phyloP scores from a whole-genome alignment of 53 echinoderm and acorn worm genomes.

The Holothuria scabra region DNA sequence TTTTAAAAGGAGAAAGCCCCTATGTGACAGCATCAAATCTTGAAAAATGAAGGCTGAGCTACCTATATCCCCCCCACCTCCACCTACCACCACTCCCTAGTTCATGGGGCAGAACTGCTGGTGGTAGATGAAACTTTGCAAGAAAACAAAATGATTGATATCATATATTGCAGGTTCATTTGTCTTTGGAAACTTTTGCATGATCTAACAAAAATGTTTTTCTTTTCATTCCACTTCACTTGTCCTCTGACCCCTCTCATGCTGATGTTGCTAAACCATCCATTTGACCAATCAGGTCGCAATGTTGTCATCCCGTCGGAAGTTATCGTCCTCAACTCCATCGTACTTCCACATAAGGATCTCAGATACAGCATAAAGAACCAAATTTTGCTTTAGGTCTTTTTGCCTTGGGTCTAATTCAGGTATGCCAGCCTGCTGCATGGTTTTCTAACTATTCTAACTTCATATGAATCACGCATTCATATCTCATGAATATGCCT shows the following conservation, averaged over 20 bases:
- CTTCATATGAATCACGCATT: too few relatives aligned
- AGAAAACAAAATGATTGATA: too few relatives aligned
- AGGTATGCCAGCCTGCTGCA: slow-evolving; percentile 16
- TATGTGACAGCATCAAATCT: too few relatives aligned
- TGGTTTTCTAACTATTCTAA: neutral
- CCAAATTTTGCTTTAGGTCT: slow-evolving; percentile 86
- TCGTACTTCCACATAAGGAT: slow-evolving; percentile 97
- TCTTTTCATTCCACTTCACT: neutral
- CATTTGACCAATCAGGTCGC: slow-evolving; percentile 67
- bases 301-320: slow-evolving; percentile 94
- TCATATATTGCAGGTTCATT: neutral
- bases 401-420: slow-evolving; percentile 3
- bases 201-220: neutral
- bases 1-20: too few relatives aligned
- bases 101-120: too few relatives aligned
- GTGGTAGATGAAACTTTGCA: too few relatives aligned
- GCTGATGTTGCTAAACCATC: slow-evolving; percentile 32
- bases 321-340: slow-evolving; percentile 97
- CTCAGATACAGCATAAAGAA: slow-evolving; percentile 96
- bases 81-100: too few relatives aligned
- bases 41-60: too few relatives aligned
- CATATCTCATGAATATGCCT: too few relatives aligned
- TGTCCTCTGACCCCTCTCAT: slow-evolving; percentile 16
- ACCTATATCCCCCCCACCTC: too few relatives aligned
- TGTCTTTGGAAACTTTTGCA: neutral